phyloP scores from a whole-genome alignment of 2,888 invertebrate species.

The Lepas anatifera region DNA sequence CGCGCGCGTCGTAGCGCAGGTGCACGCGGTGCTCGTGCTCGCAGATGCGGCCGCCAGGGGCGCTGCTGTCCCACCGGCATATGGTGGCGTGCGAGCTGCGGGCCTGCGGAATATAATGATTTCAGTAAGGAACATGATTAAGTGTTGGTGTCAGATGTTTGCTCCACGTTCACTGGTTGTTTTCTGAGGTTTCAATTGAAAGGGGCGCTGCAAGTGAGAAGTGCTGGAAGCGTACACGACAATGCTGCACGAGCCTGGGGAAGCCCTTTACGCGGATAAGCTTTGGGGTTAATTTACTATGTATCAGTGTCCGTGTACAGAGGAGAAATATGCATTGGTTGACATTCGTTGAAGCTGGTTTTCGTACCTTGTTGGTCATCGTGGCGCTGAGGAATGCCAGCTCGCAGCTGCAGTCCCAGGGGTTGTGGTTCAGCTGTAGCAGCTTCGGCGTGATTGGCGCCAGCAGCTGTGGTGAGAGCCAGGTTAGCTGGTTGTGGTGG shows the following conservation, averaged over 20 bases:
- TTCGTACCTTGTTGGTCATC: background rate
- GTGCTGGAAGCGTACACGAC: background rate
- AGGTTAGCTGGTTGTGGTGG: conserved; percentile 2
- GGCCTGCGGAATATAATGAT: too few relatives aligned
- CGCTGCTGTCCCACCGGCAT: conserved; percentile 6
- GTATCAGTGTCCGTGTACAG: background rate
- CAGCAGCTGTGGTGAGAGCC: background rate
- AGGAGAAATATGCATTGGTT: background rate
- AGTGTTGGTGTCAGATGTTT: too few relatives aligned
- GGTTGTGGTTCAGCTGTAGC: background rate
- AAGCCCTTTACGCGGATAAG: too few relatives aligned
- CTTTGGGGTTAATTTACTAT: background rate
- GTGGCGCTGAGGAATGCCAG: conserved; percentile 6
- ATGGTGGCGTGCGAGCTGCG: background rate
- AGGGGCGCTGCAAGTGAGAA: background rate
- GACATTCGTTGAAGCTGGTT: background rate
- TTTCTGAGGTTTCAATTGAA: too few relatives aligned
- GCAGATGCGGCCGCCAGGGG: background rate
- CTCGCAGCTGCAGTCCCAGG: background rate
- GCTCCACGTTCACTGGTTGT: too few relatives aligned
- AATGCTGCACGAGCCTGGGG: background rate
- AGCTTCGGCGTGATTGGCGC: background rate
- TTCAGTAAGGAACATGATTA: too few relatives aligned
- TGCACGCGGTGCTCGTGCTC: background rate
- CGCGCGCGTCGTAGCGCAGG: background rate